phyloP scores from a whole-genome alignment of 1,140 invertebrate genomes.

The Drosophila pallidifrons region DNA sequence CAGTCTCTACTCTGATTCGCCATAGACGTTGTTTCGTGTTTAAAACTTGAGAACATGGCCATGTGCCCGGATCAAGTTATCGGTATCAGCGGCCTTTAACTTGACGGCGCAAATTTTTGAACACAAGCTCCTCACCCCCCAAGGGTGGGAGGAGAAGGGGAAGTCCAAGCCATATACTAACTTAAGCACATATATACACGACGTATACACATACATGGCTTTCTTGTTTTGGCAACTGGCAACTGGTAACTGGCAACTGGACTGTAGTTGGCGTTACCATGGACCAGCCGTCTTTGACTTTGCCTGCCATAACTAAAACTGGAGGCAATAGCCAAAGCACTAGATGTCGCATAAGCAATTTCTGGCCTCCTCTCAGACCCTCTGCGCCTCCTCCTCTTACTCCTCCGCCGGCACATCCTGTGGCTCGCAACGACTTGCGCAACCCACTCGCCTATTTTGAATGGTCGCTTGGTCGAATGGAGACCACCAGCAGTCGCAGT shows the following conservation, averaged over 20 bases:
- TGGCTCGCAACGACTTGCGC: slow-evolving; percentile 54
- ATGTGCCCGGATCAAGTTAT: slow-evolving; percentile 72
- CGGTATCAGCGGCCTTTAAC: slow-evolving; percentile 70
- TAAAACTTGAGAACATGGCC: slow-evolving; percentile 70
- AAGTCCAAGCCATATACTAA: slow-evolving; percentile 18
- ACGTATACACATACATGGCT: slow-evolving; percentile 36
- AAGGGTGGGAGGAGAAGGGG: background rate
- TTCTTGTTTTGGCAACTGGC: slow-evolving; percentile 37
- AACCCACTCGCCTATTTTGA: slow-evolving; percentile 57
- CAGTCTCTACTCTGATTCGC: slow-evolving; percentile 24
- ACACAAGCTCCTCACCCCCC: background rate
- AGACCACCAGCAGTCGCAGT: slow-evolving; percentile 40
- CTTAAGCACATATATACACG: slow-evolving; percentile 18
- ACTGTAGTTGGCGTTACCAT: slow-evolving; percentile 45
- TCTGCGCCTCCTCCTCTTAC: slow-evolving; percentile 11
- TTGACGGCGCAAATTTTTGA: slow-evolving; percentile 46
- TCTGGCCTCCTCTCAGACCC: slow-evolving; percentile 45
- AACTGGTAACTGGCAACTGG: slow-evolving; percentile 37
- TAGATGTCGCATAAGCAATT: slow-evolving; percentile 84
- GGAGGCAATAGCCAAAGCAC: slow-evolving; percentile 64
- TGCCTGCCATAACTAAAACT: slow-evolving; percentile 71
- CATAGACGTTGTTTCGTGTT: slow-evolving; percentile 39
- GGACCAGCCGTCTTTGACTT: slow-evolving; percentile 58
- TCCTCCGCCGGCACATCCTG: slow-evolving; percentile 1
- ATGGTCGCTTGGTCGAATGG: slow-evolving; percentile 36